Percentiles rank a stretch among this genome's conserved stretches.
Conservation (phyloP, 2,888 invertebrate genomes). For the Orgyia antiqua region DNA sequence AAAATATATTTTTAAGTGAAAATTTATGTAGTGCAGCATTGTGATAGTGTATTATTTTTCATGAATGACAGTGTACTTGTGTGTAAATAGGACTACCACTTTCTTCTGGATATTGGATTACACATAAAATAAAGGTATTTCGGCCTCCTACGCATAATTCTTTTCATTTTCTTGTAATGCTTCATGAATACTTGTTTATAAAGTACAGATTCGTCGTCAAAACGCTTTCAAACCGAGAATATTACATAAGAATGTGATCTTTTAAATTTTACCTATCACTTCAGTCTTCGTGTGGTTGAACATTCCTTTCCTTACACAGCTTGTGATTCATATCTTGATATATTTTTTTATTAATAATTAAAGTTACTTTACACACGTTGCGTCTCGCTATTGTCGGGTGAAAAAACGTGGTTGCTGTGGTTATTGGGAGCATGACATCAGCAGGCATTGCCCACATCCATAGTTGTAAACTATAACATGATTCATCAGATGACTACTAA, state of each 20-base stretch:
- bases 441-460: conserved; percentile 52
- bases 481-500: conserved; percentile 43
- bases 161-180: conserved; percentile 27
- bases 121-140: conserved; percentile 75
- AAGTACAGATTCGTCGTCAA: conserved; percentile 9
- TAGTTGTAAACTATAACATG: conserved; percentile 58
- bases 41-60: conserved; percentile 70
- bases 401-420: conserved; percentile 30
- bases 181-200: conserved; percentile 16
- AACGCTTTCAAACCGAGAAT: conserved; percentile 30
- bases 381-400: conserved; percentile 19
- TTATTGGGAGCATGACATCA: conserved; percentile 64
- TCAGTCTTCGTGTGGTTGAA: conserved; percentile 19
- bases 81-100: conserved; percentile 70
- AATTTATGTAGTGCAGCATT: conserved; percentile 71
- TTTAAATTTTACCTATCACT: conserved; percentile 14
- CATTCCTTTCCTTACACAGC: conserved; percentile 28
- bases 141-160: conserved; percentile 59
- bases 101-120: conserved; percentile 77
- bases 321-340: too few species aligned
- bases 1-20: conserved; percentile 69
- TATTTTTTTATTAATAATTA: too few species aligned
- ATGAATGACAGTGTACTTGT: conserved; percentile 69
- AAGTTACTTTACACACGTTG: too few species aligned
- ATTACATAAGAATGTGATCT: conserved; percentile 64